Percentiles rank a stretch among this genome's conserved stretches.
Evolutionary conservation across 2,113 vertebrate genomes (phyloP).

Genomic region (Alligator mississippiensis): DNA sequence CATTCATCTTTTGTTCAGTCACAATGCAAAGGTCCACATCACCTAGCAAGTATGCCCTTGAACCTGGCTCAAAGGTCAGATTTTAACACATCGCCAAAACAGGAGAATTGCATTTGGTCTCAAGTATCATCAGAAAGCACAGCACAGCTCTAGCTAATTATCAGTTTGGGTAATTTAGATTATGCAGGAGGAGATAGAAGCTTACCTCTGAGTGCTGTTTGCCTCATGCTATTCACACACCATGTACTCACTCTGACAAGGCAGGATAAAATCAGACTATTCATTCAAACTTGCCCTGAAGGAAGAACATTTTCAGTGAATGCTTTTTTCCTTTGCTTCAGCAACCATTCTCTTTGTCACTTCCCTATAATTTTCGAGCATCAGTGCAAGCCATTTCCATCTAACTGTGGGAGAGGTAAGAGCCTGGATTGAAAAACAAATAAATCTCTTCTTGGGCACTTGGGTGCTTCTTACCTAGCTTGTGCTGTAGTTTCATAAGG

Average conservation of each 20-base stretch:
- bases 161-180: not conserved
- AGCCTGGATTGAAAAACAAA: not conserved
- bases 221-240: not conserved
- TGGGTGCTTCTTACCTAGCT: not conserved
- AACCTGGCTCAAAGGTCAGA: not conserved
- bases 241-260: not conserved
- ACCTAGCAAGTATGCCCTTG: not conserved
- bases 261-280: not conserved
- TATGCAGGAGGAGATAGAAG: not conserved
- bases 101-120: not conserved
- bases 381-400: not conserved
- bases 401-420: not conserved
- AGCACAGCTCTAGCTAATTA: not conserved
- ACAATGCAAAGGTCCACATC: accelerated
- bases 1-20: not conserved
- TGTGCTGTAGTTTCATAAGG: not conserved
- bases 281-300: slow-evolving; percentile 6
- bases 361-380: not conserved
- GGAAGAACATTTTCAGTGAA: not conserved
- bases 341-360: not conserved
- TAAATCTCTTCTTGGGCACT: not conserved
- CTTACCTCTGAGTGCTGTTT: not conserved
- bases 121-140: not conserved
- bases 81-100: not conserved
- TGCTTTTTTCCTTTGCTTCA: not conserved